Percentiles rank a stretch among this genome's conserved stretches.
phyloP scores from a whole-genome alignment of 2,888 invertebrate species.

The Lasioglossum leucozonium region DNA sequence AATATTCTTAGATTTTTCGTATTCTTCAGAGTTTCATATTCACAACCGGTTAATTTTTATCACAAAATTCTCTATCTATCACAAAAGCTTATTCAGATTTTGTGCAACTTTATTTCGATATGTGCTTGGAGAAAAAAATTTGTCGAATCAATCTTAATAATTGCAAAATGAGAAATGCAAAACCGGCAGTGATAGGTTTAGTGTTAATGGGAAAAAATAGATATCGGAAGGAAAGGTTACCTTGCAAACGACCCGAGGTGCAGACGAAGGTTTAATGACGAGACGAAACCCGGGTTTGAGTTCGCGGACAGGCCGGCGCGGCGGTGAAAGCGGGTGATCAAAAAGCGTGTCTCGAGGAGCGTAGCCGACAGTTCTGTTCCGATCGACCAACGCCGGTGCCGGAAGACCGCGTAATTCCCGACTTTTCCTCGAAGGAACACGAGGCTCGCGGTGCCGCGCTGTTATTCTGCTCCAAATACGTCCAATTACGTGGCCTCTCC shows the following conservation, averaged over 20 bases:
- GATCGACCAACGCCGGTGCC: constrained; percentile 2
- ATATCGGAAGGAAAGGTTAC: no score
- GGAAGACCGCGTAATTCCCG: constrained; percentile 12
- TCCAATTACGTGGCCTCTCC: constrained; percentile 61
- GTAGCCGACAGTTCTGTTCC: neutral
- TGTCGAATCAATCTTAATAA: no score
- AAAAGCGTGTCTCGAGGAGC: neutral
- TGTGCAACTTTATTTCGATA: no score
- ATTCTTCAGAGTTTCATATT: no score
- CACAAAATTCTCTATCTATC: no score
- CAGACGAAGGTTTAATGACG: neutral
- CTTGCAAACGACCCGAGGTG: neutral
- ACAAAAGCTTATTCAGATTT: no score
- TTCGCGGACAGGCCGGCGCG: neutral
- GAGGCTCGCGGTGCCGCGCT: constrained; percentile 25
- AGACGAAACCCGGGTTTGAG: neutral
- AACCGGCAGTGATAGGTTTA: no score
- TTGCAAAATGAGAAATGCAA: no score
- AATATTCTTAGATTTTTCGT: no score
- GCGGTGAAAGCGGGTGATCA: neutral
- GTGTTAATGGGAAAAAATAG: no score
- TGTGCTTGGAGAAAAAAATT: no score
- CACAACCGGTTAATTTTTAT: no score
- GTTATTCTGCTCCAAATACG: constrained; percentile 74
- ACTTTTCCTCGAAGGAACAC: constrained; percentile 33